Evolutionary conservation across 1,140 invertebrate species (phyloP), one percentile per base, ranked within the genome.

Genomic region (Magallana ariakensis): DNA sequence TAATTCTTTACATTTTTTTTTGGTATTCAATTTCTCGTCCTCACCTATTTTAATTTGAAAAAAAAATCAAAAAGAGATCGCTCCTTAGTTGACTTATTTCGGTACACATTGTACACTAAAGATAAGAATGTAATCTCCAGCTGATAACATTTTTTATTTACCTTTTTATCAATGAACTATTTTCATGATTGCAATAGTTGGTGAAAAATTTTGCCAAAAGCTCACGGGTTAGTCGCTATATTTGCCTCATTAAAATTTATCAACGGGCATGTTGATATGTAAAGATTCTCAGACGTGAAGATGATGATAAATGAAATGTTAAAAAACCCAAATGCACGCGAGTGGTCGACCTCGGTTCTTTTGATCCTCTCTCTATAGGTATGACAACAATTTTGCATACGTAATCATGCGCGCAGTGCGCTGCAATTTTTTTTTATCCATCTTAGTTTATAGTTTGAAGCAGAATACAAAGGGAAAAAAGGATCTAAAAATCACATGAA

Each of bases 221-320:
- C 66, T 75, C 66, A 26, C 66, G 66, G 22, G 66, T 22, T 13
- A 75, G 66, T 75, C 22, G 66, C 22, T 19, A 75, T 75, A 75
- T 75, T 75, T 75, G 66, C 66, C 26, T 75, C 66, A 75, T 75
- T 75, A 75, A 75, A 75, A 75, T 75, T 75, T 75, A 75, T 75
- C 66, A 75, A 75, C 22, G 13, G 11, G 66, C 19, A 75, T 75
- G 13, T 75, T 75, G 19, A 75, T 75, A 26, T 75, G 66, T 75
- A 26, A 75, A 22, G 66, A 26, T 46, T 75, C 22, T 19, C 66
- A 75, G 66, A 75, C 66, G 66, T 3, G 22, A 13, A 75, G 66
- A 75, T 75, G 66, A 75, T 75, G 66, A 75, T 62, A 62, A 26
- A 75, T 75, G 22, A 75, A 75, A 75, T 75, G 66, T 26, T 26